These are phyloP conservation scores for Proteles cristata DNA, from an alignment of 2,113 vertebrate genomes.

Conservation along the genomic window DNA sequence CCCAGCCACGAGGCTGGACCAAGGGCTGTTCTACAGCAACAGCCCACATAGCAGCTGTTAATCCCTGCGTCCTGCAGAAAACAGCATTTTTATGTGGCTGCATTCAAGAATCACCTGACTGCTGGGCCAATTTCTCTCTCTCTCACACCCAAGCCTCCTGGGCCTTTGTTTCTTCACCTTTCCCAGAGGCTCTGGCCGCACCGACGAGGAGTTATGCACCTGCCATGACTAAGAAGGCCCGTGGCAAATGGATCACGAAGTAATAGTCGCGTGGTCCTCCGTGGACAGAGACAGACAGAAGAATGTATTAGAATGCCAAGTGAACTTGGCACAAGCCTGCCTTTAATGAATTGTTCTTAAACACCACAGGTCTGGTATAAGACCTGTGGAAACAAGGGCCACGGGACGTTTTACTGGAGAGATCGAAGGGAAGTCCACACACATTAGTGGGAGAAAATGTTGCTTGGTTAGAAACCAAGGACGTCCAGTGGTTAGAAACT, in stretches of 20 bases:
- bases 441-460: rapidly evolving
- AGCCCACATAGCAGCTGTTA: too few relatives aligned
- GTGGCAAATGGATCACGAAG: neutral
- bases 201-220: rapidly evolving
- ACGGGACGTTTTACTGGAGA: neutral
- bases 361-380: neutral
- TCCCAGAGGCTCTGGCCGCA: neutral
- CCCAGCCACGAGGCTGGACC: neutral
- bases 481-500: too few relatives aligned
- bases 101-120: rapidly evolving
- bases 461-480: neutral
- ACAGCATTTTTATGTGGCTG: neutral
- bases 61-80: too few relatives aligned
- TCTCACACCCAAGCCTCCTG: too few relatives aligned
- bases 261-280: neutral
- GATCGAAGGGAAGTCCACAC: neutral
- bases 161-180: rapidly evolving
- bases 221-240: neutral
- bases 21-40: too few relatives aligned
- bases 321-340: slow-evolving; percentile 13
- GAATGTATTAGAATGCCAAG: neutral
- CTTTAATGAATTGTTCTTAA: slow-evolving; percentile 60
- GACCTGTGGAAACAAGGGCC: slow-evolving; percentile 55
- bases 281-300: neutral
- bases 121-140: neutral